Percentiles rank a stretch among this genome's conserved stretches.
phyloP scores from a whole-genome alignment of 2,888 invertebrate species.

The Tenthredo livida region DNA sequence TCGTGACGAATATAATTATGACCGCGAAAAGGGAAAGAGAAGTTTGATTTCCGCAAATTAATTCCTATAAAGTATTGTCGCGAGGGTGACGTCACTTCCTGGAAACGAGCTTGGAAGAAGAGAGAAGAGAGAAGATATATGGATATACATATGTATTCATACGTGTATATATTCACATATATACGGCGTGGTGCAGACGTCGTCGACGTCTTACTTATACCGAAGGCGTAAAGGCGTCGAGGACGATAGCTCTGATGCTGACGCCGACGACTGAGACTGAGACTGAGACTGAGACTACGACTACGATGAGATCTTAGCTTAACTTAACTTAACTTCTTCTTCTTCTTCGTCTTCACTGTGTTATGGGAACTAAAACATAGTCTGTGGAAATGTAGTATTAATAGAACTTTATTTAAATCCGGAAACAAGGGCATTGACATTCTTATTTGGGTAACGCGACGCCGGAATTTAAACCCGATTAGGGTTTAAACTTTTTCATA shows the following conservation, averaged over 20 bases:
- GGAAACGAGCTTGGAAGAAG: slow-evolving; percentile 64
- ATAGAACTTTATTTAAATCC: slow-evolving; percentile 74
- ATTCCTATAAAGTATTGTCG: slow-evolving; percentile 64
- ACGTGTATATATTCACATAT: background rate
- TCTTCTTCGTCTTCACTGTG: slow-evolving; percentile 52
- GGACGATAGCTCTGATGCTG: slow-evolving; percentile 38
- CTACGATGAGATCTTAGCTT: background rate
- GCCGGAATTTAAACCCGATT: slow-evolving; percentile 54
- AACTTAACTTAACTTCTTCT: slow-evolving; percentile 25
- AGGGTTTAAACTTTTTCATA: slow-evolving; percentile 32
- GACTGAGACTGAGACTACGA: too few relatives aligned
- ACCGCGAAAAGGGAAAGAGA: slow-evolving; percentile 55
- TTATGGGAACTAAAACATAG: slow-evolving; percentile 59
- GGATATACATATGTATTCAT: background rate
- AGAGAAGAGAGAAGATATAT: background rate
- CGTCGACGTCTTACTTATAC: background rate
- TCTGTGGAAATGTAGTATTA: slow-evolving; percentile 63
- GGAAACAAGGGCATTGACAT: slow-evolving; percentile 75
- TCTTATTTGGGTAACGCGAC: slow-evolving; percentile 64
- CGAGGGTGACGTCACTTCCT: slow-evolving; percentile 73
- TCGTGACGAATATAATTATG: background rate
- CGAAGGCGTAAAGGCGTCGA: background rate
- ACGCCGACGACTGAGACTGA: background rate
- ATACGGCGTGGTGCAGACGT: background rate
- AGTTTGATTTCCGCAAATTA: slow-evolving; percentile 66